These are phyloP conservation scores for Macquaria ambigua DNA, from an alignment of 2,113 vertebrate species.

Conservation along the genomic window DNA sequence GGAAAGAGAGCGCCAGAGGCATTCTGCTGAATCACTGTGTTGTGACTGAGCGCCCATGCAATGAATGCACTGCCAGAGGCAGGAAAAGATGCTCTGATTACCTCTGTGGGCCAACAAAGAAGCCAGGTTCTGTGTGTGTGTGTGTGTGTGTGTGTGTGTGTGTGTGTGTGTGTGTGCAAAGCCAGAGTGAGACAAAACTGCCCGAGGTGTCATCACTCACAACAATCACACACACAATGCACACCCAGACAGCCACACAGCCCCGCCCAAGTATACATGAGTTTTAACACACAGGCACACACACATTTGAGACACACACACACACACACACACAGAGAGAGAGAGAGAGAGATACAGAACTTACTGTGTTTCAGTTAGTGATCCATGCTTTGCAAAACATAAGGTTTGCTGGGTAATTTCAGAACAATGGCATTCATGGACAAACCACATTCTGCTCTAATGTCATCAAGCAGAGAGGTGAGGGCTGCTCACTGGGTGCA, in stretches of 20 bases:
- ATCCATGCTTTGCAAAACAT: conserved; percentile 25
- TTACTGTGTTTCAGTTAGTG: conserved; percentile 19
- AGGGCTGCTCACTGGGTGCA: conserved; percentile 30
- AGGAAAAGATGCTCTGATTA: conserved; percentile 73
- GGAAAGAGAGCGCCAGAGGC: conserved; percentile 67
- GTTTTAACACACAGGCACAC: conserved; percentile 3
- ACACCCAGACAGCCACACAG: conserved; percentile 57
- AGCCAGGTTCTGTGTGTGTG: conserved; percentile 32
- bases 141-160: conserved; percentile 19
- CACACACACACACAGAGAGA: neutral
- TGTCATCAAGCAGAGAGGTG: conserved; percentile 39
- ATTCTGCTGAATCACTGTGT: conserved; percentile 86
- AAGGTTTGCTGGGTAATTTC: conserved; percentile 22
- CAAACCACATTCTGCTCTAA: conserved; percentile 23
- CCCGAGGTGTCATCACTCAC: conserved; percentile 68
- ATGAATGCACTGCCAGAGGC: conserved; percentile 64
- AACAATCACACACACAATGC: conserved; percentile 56
- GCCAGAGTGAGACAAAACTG: conserved; percentile 57
- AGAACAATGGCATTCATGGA: conserved; percentile 30
- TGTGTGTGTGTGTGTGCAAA: conserved; percentile 27
- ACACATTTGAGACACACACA: neutral
- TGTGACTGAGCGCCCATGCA: conserved; percentile 70
- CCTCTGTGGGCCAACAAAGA: conserved; percentile 67
- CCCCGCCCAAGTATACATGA: conserved; percentile 49
- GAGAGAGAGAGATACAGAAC: too few species aligned